Evolutionary conservation across 2,888 invertebrate genomes (phyloP).

Genomic region (Pristionchus entomophagus): DNA sequence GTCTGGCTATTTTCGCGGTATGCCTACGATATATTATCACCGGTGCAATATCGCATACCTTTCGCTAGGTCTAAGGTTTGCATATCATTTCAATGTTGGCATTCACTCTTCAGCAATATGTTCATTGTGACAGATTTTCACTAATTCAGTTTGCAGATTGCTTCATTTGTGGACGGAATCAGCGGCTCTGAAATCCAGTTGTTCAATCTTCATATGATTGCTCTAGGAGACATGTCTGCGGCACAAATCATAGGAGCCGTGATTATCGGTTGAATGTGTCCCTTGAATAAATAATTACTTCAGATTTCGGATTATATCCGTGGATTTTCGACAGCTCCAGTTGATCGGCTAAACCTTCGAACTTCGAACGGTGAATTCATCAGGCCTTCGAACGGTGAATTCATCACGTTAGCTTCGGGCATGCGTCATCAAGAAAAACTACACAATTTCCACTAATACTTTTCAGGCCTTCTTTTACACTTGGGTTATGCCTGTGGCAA

Average conservation of each 20-base stretch:
- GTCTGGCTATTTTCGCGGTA: background rate
- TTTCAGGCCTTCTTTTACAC: conserved; percentile 18
- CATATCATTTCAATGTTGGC: no score
- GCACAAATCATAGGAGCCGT: background rate
- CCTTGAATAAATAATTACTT: background rate
- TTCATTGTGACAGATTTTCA: background rate
- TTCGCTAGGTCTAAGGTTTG: no score
- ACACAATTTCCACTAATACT: background rate
- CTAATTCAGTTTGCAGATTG: background rate
- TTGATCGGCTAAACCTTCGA: background rate
- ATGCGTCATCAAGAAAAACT: no score
- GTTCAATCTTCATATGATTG: background rate
- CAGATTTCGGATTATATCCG: conserved; percentile 1
- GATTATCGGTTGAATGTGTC: no score
- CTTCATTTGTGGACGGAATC: background rate
- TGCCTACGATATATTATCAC: no score
- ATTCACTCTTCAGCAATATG: no score
- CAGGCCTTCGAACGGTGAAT: no score
- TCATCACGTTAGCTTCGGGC: no score
- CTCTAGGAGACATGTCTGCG: background rate
- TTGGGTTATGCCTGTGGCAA: background rate
- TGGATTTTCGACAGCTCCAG: background rate
- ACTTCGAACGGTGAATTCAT: background rate
- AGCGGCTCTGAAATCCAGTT: background rate
- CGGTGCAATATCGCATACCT: no score